phyloP scores from a whole-genome alignment of 2,888 invertebrate genomes.

The Panopea generosa region DNA sequence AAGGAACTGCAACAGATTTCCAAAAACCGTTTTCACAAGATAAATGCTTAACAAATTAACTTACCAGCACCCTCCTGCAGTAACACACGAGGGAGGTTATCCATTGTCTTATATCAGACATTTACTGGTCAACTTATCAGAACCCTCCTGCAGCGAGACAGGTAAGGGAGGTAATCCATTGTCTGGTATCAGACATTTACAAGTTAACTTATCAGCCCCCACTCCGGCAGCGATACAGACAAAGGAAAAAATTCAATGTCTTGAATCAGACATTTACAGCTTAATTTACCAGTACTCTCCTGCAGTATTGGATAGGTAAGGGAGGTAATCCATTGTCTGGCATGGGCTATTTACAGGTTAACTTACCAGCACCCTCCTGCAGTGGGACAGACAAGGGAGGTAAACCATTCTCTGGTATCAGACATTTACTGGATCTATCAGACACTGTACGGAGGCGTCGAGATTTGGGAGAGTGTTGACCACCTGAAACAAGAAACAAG shows the following conservation, averaged over 20 bases:
- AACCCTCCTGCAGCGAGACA: conserved; percentile 53
- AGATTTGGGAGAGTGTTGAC: conserved; percentile 66
- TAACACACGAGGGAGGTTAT: conserved; percentile 82
- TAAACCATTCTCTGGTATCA: conserved; percentile 82
- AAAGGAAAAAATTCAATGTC: too few relatives aligned
- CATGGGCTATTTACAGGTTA: too few relatives aligned
- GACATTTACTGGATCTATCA: conserved; percentile 69
- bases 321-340: too few relatives aligned
- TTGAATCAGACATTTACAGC: too few relatives aligned
- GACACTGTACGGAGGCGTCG: conserved; percentile 65
- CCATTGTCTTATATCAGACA: conserved; percentile 82
- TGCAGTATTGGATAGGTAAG: too few relatives aligned
- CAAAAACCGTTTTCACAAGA: too few relatives aligned
- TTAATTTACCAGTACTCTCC: too few relatives aligned
- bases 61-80: conserved; percentile 37
- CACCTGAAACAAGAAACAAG: conserved; percentile 32
- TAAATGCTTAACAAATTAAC: too few relatives aligned
- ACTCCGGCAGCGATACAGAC: too few relatives aligned
- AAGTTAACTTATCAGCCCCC: too few relatives aligned
- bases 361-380: conserved; percentile 44
- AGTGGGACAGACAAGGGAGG: conserved; percentile 80
- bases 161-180: conserved; percentile 83
- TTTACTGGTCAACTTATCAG: conserved; percentile 49
- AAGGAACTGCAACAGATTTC: too few relatives aligned
- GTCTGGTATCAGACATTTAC: conserved; percentile 79